Evolutionary conservation across 2,113 vertebrate species (phyloP).

Genomic region (Bubo blakistoni): DNA sequence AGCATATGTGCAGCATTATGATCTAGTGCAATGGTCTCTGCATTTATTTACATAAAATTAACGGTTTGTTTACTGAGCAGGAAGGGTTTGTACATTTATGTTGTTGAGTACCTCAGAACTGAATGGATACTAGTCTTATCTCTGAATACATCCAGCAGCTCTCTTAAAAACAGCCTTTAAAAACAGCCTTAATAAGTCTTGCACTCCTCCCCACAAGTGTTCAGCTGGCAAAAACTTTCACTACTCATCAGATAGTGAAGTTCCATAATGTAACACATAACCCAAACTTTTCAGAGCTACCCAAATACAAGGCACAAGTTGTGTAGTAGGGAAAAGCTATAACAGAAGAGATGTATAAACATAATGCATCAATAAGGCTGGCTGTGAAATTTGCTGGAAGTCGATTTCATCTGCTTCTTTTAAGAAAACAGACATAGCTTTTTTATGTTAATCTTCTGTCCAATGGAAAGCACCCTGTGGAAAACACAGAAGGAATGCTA

Average conservation of each 20-base stretch:
- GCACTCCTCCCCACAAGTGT: background rate
- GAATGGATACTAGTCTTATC: background rate
- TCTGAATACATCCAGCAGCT: background rate
- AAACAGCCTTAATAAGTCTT: background rate
- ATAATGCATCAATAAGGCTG: background rate
- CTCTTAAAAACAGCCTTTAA: background rate
- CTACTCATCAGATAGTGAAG: background rate
- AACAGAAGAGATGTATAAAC: background rate
- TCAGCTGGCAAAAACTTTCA: background rate
- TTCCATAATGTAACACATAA: background rate
- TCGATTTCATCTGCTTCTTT: background rate
- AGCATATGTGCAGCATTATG: background rate
- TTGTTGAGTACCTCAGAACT: background rate
- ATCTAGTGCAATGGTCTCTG: background rate
- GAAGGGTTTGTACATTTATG: background rate
- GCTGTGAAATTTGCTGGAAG: background rate
- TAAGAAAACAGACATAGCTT: background rate
- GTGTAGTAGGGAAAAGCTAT: background rate
- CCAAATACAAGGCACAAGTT: background rate
- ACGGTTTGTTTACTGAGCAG: background rate
- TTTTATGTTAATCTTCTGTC: background rate
- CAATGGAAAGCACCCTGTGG: background rate
- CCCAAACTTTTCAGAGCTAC: background rate
- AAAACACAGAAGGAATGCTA: background rate
- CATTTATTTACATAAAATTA: background rate